Percentiles rank a stretch among this genome's conserved stretches.
phyloP scores from a whole-genome alignment of 2,888 invertebrate species.

The Eupithecia tripunctaria region DNA sequence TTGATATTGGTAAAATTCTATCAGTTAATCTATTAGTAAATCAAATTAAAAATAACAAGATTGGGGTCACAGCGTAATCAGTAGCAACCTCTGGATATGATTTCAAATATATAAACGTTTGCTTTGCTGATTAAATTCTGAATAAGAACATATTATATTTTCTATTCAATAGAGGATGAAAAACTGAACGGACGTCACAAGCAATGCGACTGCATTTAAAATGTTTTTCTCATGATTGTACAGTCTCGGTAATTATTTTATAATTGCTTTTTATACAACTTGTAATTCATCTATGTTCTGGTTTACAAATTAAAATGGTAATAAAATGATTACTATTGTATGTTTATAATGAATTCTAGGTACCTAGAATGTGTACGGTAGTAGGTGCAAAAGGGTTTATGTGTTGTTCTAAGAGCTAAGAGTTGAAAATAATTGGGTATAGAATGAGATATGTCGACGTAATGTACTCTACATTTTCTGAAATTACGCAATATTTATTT shows the following conservation, averaged over 20 bases:
- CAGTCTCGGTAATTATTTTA: background rate
- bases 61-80: background rate
- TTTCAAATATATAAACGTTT: background rate
- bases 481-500: background rate
- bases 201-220: slow-evolving; percentile 2
- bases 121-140: background rate
- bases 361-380: too few species aligned
- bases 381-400: too few species aligned
- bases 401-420: background rate
- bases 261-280: background rate
- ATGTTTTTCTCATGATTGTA: background rate
- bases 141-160: background rate
- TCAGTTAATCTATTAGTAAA: background rate
- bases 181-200: background rate
- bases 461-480: background rate
- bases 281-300: background rate
- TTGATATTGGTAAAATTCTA: background rate
- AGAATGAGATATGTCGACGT: background rate
- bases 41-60: background rate
- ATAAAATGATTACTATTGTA: background rate
- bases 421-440: background rate
- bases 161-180: background rate
- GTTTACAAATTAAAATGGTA: background rate
- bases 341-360: background rate
- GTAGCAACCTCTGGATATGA: background rate